Percentiles rank a stretch among this genome's conserved stretches.
Evolutionary conservation across 2,113 vertebrate genomes (phyloP).

Genomic region (Uria lomvia): DNA sequence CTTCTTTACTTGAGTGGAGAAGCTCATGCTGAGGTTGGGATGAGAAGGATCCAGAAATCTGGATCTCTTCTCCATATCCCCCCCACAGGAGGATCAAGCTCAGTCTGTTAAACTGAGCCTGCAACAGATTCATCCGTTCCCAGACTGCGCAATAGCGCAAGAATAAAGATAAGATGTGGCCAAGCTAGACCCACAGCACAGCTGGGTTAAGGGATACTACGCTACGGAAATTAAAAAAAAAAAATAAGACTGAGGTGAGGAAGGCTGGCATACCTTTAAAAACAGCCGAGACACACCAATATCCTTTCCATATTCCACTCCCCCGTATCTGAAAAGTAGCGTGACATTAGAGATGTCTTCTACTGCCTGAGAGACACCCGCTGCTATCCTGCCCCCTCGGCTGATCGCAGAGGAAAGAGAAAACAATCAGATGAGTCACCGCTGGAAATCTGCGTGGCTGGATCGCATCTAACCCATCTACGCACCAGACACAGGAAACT

Average conservation of each 20-base stretch:
- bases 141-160: neutral
- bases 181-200: neutral
- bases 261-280: neutral
- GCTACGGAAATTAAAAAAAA: neutral
- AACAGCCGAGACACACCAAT: neutral
- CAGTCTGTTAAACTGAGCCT: neutral
- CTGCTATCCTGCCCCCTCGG: neutral
- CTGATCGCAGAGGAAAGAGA: neutral
- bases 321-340: neutral
- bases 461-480: neutral
- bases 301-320: neutral
- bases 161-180: neutral
- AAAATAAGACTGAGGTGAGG: neutral
- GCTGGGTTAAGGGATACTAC: neutral
- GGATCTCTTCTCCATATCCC: neutral
- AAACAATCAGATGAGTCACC: neutral
- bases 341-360: neutral
- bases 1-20: neutral
- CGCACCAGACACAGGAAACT: neutral
- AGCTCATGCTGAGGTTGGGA: neutral
- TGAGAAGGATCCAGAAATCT: neutral
- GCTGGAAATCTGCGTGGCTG: neutral
- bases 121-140: neutral
- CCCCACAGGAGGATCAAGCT: neutral
- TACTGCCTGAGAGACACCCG: neutral